Evolutionary conservation across 1,140 invertebrate species (phyloP).

Genomic region (Octopus sinensis): DNA sequence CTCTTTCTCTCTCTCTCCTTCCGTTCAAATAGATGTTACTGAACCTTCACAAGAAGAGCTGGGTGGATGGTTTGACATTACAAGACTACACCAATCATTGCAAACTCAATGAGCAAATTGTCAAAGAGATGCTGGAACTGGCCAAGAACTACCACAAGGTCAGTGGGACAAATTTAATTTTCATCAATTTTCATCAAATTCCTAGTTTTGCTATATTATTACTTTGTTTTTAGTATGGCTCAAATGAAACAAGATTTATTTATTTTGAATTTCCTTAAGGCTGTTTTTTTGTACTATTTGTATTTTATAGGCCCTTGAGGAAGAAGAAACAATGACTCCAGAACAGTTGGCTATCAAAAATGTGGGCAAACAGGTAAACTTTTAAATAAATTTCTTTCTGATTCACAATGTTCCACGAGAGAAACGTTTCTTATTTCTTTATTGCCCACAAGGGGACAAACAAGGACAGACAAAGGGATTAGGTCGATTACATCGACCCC

Average conservation of each 20-base stretch:
- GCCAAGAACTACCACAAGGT: constrained; percentile 99
- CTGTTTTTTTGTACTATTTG: no score
- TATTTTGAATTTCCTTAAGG: no score
- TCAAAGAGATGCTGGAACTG: constrained; percentile 93
- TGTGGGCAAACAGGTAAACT: constrained; percentile 85
- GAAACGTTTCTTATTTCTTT: no score
- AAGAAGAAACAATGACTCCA: constrained; percentile 99
- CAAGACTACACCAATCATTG: constrained; percentile 94
- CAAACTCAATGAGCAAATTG: constrained; percentile 78
- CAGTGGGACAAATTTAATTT: constrained; percentile 23
- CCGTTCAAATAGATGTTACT: constrained; percentile 77
- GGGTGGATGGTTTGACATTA: constrained; percentile 96
- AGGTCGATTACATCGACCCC: no score
- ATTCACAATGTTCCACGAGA: neutral
- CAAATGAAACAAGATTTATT: no score
- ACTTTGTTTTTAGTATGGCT: no score
- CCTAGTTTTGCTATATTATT: no score
- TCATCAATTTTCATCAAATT: neutral
- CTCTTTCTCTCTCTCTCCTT: no score
- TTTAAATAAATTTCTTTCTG: neutral
- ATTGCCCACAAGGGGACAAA: no score
- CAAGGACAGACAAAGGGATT: no score
- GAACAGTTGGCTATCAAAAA: constrained; percentile 99
- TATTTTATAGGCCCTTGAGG: constrained; percentile 78
- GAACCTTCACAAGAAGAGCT: constrained; percentile 98